Conservation (phyloP, 2,888 invertebrate species). For the Reticulitermes lucifugus region DNA sequence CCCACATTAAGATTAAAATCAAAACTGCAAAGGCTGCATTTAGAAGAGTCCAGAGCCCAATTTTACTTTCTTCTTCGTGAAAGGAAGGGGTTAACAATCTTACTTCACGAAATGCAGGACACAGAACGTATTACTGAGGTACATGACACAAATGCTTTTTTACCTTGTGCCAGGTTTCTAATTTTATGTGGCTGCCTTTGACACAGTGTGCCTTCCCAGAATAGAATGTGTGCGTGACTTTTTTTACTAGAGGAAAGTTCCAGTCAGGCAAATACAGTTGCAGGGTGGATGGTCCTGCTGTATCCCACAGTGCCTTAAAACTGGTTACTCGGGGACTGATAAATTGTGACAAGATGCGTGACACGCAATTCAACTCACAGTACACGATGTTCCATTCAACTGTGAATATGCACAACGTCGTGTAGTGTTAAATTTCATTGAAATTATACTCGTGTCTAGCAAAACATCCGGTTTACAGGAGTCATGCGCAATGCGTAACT, state of each 20-base stretch:
- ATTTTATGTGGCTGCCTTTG: constrained; percentile 28
- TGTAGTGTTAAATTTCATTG: not conserved
- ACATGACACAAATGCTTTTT: not conserved
- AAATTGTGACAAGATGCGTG: not conserved
- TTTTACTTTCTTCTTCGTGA: no score
- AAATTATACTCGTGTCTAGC: constrained; percentile 5
- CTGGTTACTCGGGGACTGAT: not conserved
- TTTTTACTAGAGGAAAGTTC: not conserved
- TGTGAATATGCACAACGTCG: no score
- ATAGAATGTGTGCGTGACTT: constrained; percentile 21
- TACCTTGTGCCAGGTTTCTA: constrained; percentile 27
- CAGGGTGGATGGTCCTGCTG: no score
- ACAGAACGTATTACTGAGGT: not conserved
- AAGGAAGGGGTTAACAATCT: not conserved
- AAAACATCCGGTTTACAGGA: constrained; percentile 5
- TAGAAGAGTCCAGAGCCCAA: no score
- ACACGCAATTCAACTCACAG: not conserved
- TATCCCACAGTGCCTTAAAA: no score
- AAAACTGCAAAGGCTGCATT: no score
- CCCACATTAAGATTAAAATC: no score
- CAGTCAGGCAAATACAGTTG: not conserved
- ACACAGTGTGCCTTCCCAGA: constrained; percentile 18
- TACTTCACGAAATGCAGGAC: not conserved
- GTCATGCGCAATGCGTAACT: not conserved
- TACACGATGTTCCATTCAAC: no score